Base-by-base conservation (phyloP, 1,140 invertebrate species). In the Gryon sp. region DNA sequence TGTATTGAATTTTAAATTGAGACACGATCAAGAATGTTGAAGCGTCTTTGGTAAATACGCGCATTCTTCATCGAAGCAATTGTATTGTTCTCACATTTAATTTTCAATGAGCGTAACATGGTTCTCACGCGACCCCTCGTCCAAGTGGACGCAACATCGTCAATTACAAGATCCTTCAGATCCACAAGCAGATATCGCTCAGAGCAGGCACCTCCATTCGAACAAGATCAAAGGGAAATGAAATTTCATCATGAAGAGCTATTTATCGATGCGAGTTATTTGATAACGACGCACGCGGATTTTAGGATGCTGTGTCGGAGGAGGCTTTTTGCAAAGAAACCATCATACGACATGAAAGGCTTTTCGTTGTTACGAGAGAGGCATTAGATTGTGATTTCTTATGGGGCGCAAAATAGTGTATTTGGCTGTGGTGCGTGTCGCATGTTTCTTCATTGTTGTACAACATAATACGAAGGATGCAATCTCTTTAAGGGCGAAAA, bases 181-280 rank as follows among this genome's bases (percentile, higher is more conserved):
- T 74, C 34, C 24, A 20, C 11, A 12, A 9, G 5, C 34, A 57
- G 70, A 65, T 65, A 74, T 46, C 16, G 43, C 60, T 46, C 28
- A 28, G n/a, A 66, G 52, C 32, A 63, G 45, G 34, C 48, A 50
- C 43, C 69, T 59, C 19, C 24, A 36, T 53, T 2, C 34, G 28
- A 52, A 30, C n/a, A 22, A 60, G 52, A 66, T 74, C 70, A 74
- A 74, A 73, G 69, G 45, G 43, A 73, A 60, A 38, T 74, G 60
- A 66, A 43, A 43, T 66, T 52, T 66, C 53, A 57, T 66, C 62
- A 53, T 40, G 53, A 48, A 38, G 45, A 60, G 38, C 52, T 60
- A 53, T 52, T 40, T 74, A 74, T 74, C 60, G 52, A 74, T 74
- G 59, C 53, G 41, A 65, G 70, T 63, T 57, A 66, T 74, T 74